phyloP scores from a whole-genome alignment of 2,797 vertebrate species.

The Paratrypauchen microcephalus region DNA sequence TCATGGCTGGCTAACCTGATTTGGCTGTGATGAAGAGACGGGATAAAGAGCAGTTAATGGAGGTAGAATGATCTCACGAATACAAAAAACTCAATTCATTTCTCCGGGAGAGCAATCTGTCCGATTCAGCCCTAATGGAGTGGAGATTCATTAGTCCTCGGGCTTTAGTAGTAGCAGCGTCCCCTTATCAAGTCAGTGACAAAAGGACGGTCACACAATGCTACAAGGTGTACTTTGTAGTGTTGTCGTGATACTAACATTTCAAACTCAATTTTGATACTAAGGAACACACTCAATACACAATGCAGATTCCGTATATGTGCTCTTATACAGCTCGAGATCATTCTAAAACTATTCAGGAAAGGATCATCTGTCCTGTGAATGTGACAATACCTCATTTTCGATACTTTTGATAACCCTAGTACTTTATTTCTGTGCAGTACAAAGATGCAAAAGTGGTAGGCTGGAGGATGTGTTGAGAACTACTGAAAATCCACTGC shows the following conservation, averaged over 20 bases:
- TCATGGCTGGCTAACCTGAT: constrained; percentile 86
- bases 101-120: constrained; percentile 87
- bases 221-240: not conserved
- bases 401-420: too few species aligned
- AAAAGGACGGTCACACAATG: constrained; percentile 61
- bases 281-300: too few species aligned
- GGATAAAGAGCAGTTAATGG: constrained; percentile 90
- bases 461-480: constrained; percentile 4
- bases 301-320: too few species aligned
- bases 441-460: constrained; percentile 7
- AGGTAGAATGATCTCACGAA: constrained; percentile 89
- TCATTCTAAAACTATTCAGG: too few species aligned
- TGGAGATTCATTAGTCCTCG: constrained; percentile 87
- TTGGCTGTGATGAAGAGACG: constrained; percentile 87
- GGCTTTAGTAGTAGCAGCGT: constrained; percentile 76
- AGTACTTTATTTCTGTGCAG: too few species aligned
- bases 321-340: too few species aligned
- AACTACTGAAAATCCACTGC: not conserved
- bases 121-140: constrained; percentile 86
- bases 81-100: constrained; percentile 92
- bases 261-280: too few species aligned
- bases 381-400: too few species aligned
- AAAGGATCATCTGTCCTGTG: too few species aligned
- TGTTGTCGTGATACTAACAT: too few species aligned
- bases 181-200: constrained; percentile 80